Evolutionary conservation across 2,797 vertebrate species (phyloP).

Genomic region (Ptychobarbus kaznakovi): DNA sequence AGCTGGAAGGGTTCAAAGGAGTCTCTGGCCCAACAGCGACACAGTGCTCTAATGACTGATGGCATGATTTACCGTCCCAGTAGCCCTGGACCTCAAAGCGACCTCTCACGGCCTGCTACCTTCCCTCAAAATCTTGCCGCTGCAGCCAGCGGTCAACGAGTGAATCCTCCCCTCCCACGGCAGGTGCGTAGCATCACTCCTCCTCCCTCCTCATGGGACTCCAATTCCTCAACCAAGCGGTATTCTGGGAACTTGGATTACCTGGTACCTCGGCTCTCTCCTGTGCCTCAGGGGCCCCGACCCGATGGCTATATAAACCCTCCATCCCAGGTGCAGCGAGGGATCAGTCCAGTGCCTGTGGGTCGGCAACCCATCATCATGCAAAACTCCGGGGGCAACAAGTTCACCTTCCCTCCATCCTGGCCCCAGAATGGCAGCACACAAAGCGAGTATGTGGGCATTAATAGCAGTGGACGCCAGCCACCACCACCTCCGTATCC

Average conservation of each 20-base stretch:
- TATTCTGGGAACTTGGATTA: slow-evolving; percentile 96
- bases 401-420: slow-evolving; percentile 86
- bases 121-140: slow-evolving; percentile 86
- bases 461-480: slow-evolving; percentile 80
- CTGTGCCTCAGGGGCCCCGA: slow-evolving; percentile 89
- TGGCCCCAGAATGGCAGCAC: slow-evolving; percentile 88
- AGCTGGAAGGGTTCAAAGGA: slow-evolving; percentile 99
- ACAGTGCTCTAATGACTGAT: slow-evolving; percentile 85
- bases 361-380: slow-evolving; percentile 95
- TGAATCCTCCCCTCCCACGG: slow-evolving; percentile 88
- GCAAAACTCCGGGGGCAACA: slow-evolving; percentile 88
- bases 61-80: slow-evolving; percentile 87
- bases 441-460: slow-evolving; percentile 86
- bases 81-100: slow-evolving; percentile 86
- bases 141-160: slow-evolving; percentile 84
- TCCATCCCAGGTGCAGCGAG: slow-evolving; percentile 86
- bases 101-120: slow-evolving; percentile 81
- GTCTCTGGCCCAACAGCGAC: slow-evolving; percentile 88
- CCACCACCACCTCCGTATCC: slow-evolving; percentile 93
- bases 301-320: slow-evolving; percentile 86
- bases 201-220: slow-evolving; percentile 89
- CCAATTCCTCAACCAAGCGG: slow-evolving; percentile 89
- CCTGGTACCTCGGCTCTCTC: slow-evolving; percentile 89
- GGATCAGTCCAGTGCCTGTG: slow-evolving; percentile 86
- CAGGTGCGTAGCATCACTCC: slow-evolving; percentile 95